A percentile compares a stretch with the other conserved stretches of the same genome.
Conservation (phyloP, 2,797 vertebrate species). For the Poecile montanus region DNA sequence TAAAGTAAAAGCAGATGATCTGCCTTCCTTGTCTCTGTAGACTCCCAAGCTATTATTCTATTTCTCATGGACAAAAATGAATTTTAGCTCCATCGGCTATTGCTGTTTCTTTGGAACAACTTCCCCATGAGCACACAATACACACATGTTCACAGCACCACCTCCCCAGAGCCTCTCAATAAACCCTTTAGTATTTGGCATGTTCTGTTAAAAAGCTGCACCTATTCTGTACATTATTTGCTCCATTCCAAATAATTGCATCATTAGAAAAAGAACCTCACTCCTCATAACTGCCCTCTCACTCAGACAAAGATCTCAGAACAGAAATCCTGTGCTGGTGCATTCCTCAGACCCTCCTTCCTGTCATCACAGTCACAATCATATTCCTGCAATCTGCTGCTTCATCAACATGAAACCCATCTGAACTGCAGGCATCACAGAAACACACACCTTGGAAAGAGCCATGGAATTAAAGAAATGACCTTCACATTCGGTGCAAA, state of each 20-base stretch:
- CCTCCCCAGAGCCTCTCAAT: background rate
- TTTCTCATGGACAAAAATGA: background rate
- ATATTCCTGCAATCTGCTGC: conserved; percentile 25
- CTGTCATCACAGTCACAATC: background rate
- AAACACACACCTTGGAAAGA: background rate
- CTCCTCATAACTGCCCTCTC: background rate
- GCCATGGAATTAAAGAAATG: background rate
- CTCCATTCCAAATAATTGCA: background rate
- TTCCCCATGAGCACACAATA: background rate
- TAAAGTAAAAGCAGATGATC: background rate
- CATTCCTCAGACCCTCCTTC: conserved; percentile 15
- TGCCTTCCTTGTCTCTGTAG: background rate
- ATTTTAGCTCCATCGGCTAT: background rate
- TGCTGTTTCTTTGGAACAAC: background rate
- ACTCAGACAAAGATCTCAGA: background rate
- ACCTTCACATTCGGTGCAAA: background rate
- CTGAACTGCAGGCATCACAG: background rate
- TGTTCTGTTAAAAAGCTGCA: background rate
- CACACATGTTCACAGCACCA: background rate
- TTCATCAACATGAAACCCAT: conserved; percentile 35
- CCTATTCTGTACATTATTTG: background rate
- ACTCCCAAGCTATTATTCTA: background rate
- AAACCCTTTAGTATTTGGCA: background rate
- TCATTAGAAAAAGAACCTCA: background rate
- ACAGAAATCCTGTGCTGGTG: background rate